These are phyloP conservation scores for Fabriciana adippe DNA, from an alignment of 2,888 invertebrate genomes.

Conservation along the genomic window DNA sequence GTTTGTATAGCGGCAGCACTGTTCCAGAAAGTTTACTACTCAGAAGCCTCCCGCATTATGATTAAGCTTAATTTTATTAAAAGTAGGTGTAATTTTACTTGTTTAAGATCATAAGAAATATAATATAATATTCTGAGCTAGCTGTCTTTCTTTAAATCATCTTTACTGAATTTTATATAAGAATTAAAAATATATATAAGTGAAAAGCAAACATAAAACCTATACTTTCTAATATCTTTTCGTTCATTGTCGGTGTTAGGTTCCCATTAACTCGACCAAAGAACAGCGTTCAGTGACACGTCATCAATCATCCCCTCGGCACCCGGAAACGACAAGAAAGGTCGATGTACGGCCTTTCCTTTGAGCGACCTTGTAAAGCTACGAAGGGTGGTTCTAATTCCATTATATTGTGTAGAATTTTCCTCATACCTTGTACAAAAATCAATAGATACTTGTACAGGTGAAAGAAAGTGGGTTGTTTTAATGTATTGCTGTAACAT, in stretches of 20 bases:
- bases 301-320: conserved; percentile 63
- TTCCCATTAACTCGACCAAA: neutral
- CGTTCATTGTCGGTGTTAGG: no score
- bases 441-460: no score
- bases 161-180: no score
- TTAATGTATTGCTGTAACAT: no score
- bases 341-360: conserved; percentile 66
- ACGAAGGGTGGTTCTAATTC: conserved; percentile 40
- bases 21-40: conserved; percentile 15
- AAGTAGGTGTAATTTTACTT: neutral
- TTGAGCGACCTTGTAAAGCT: conserved; percentile 59
- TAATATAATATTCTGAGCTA: neutral
- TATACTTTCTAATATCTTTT: no score
- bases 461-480: no score
- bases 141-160: no score
- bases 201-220: no score
- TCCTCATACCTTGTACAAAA: neutral
- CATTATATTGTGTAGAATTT: conserved; percentile 6
- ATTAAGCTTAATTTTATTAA: conserved; percentile 12
- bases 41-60: conserved; percentile 24
- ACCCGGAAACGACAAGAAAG: conserved; percentile 61
- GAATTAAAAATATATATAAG: no score
- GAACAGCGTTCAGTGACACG: conserved; percentile 26
- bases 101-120: neutral
- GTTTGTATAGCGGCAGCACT: conserved; percentile 18